Conservation (phyloP, 2,113 vertebrate genomes). For the Trematocara macrostoma region DNA sequence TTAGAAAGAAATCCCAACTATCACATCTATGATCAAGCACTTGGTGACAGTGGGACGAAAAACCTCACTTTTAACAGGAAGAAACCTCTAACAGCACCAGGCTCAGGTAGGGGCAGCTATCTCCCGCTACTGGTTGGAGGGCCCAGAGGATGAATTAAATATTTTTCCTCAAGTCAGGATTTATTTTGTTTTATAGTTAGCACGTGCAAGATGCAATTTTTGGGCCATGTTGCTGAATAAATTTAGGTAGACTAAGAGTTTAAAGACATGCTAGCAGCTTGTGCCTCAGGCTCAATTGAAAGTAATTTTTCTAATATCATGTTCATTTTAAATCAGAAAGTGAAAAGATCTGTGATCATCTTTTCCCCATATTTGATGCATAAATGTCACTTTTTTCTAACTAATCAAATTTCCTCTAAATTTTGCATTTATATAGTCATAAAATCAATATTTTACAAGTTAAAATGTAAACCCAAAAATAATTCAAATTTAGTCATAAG, state of each 20-base stretch:
- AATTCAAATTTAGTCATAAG: rapidly evolving
- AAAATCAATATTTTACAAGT: not conserved
- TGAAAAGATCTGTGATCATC: not conserved
- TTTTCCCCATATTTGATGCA: not conserved
- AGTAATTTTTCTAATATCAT: not conserved
- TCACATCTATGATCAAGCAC: not conserved
- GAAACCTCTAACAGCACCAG: not conserved
- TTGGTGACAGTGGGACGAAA: not conserved
- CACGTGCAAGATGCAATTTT: rapidly evolving
- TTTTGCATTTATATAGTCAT: rapidly evolving
- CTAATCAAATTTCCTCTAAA: not conserved
- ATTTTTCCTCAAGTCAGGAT: not conserved
- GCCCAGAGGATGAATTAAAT: not conserved
- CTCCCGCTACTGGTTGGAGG: not conserved
- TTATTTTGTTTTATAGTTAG: not conserved
- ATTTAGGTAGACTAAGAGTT: not conserved
- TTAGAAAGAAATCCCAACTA: not conserved
- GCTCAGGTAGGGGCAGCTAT: not conserved
- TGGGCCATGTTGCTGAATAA: not conserved
- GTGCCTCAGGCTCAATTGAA: not conserved
- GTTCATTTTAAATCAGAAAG: not conserved
- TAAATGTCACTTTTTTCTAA: rapidly evolving
- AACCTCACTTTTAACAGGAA: not conserved
- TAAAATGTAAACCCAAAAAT: not conserved
- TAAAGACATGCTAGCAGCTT: not conserved